Conservation (phyloP, 2,113 vertebrate species). For the Butorides virescens region DNA sequence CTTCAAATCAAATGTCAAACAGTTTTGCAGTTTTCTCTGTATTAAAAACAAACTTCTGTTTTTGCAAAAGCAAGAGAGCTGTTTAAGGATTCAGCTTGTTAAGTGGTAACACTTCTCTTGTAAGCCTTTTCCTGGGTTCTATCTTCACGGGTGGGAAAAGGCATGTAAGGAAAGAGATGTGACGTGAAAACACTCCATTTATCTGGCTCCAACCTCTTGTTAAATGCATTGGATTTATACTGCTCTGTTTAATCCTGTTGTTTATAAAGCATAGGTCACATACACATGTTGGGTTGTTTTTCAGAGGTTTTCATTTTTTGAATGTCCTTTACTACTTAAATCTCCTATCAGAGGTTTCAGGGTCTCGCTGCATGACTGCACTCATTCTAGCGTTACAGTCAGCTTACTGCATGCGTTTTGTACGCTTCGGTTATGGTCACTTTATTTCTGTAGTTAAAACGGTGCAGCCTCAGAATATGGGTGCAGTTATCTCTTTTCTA, state of each 20-base stretch:
- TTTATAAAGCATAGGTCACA: not conserved
- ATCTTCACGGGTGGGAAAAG: not conserved
- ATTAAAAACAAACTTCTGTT: not conserved
- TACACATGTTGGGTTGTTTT: not conserved
- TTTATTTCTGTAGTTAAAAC: not conserved
- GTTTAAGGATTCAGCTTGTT: not conserved
- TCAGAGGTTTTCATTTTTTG: not conserved
- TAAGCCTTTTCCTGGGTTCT: not conserved
- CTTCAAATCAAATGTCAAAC: not conserved
- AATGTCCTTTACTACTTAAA: not conserved
- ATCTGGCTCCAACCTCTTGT: not conserved
- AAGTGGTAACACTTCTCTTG: not conserved
- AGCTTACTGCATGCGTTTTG: not conserved
- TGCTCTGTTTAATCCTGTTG: not conserved
- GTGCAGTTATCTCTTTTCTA: not conserved
- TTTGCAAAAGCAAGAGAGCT: not conserved
- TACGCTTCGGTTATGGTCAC: not conserved
- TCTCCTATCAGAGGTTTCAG: not conserved
- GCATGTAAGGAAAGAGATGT: not conserved
- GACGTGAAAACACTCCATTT: not conserved
- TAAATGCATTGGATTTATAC: not conserved
- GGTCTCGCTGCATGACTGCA: not conserved
- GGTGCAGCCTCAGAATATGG: not conserved
- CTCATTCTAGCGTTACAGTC: not conserved
- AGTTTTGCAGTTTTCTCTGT: not conserved